A percentile compares a stretch with the other conserved stretches of the same genome.
These are phyloP conservation scores for Microcebus jonahi DNA, from an alignment of 2,113 vertebrate genomes.

Conservation along the genomic window DNA sequence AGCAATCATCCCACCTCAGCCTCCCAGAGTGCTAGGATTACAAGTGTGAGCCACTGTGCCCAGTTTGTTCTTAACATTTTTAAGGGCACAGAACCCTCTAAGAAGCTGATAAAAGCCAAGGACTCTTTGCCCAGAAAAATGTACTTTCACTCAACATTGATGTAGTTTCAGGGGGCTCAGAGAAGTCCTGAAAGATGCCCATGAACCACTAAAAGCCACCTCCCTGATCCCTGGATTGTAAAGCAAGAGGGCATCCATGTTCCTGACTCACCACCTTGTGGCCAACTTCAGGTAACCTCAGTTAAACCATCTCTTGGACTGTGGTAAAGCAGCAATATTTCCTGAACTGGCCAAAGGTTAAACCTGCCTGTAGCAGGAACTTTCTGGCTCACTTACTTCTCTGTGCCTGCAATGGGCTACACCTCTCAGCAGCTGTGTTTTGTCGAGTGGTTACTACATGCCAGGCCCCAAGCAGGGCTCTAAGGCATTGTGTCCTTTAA, in stretches of 20 bases:
- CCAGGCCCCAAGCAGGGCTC: not conserved
- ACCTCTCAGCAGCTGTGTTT: not conserved
- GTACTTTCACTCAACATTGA: not conserved
- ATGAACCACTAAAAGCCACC: not conserved
- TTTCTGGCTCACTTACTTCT: not conserved
- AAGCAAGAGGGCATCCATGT: not conserved
- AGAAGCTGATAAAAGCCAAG: not conserved
- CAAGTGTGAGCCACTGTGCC: too few species aligned
- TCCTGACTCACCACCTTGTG: not conserved
- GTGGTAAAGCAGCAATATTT: not conserved
- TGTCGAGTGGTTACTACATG: not conserved
- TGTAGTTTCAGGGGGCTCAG: not conserved
- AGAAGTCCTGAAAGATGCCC: not conserved
- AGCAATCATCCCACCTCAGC: too few species aligned
- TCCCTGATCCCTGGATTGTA: not conserved
- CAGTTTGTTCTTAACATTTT: not conserved
- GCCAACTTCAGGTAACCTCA: not conserved
- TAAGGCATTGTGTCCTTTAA: not conserved
- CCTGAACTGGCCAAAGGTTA: not conserved
- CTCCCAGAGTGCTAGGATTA: too few species aligned
- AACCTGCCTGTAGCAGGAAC: rapidly evolving
- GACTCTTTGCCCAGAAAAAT: not conserved
- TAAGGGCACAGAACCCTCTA: not conserved
- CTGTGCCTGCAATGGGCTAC: not conserved
- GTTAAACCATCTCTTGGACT: not conserved